Conservation (phyloP, 2,888 invertebrate genomes). For the Mayetiola destructor region DNA sequence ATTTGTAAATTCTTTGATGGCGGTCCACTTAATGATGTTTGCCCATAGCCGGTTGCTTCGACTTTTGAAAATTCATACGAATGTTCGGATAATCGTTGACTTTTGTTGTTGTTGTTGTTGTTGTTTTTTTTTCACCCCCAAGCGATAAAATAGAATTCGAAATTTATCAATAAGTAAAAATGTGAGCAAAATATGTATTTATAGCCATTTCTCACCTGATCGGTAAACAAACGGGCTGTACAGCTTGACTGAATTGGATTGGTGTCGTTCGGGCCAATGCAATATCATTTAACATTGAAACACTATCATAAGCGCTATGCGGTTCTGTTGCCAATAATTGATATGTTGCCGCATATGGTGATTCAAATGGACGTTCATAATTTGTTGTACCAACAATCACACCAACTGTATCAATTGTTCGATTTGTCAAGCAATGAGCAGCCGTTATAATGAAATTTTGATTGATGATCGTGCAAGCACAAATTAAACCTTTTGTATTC, state of each 20-base stretch:
- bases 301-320: background rate
- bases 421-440: background rate
- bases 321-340: background rate
- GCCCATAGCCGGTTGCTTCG: constrained; percentile 42
- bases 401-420: background rate
- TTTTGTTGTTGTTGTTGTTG: background rate
- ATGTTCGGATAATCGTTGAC: background rate
- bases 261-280: background rate
- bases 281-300: constrained; percentile 9
- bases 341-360: constrained; percentile 3
- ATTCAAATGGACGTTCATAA: background rate
- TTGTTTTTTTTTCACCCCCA: too few species aligned
- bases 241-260: constrained; percentile 3
- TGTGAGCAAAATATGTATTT: background rate
- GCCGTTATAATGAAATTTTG: background rate
- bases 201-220: background rate
- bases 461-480: background rate
- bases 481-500: background rate
- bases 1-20: constrained; percentile 38
- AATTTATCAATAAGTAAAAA: background rate
- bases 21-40: constrained; percentile 38
- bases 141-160: background rate
- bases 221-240: constrained; percentile 3
- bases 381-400: constrained; percentile 6
- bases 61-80: constrained; percentile 17